These are phyloP conservation scores for Belgica antarctica DNA, from an alignment of 2,888 invertebrate species.

Conservation along the genomic window DNA sequence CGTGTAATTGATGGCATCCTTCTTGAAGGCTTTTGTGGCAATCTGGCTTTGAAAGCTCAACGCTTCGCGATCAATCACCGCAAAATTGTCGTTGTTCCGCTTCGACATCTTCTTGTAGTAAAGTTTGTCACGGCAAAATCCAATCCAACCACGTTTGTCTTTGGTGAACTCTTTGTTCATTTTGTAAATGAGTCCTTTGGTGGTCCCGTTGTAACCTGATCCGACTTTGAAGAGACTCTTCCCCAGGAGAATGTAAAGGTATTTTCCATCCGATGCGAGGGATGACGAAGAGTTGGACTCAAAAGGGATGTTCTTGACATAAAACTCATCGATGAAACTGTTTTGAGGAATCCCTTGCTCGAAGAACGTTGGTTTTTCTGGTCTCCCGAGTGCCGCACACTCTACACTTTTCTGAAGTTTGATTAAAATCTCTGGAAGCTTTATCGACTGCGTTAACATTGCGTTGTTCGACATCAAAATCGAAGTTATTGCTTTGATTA, in stretches of 20 bases:
- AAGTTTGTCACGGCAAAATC: slow-evolving; percentile 79
- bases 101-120: slow-evolving; percentile 68
- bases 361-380: slow-evolving; percentile 82
- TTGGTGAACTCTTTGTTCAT: slow-evolving; percentile 81
- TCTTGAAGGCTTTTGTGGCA: slow-evolving; percentile 26
- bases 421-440: slow-evolving; percentile 71
- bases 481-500: slow-evolving; percentile 81
- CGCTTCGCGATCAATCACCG: slow-evolving; percentile 32
- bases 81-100: slow-evolving; percentile 53
- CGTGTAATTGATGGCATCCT: slow-evolving; percentile 48
- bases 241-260: slow-evolving; percentile 80
- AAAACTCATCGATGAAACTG: slow-evolving; percentile 65
- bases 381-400: slow-evolving; percentile 80
- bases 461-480: slow-evolving; percentile 71
- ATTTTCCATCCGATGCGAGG: slow-evolving; percentile 86
- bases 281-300: slow-evolving; percentile 56
- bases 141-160: slow-evolving; percentile 78
- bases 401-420: slow-evolving; percentile 86
- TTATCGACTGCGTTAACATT: slow-evolving; percentile 27
- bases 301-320: slow-evolving; percentile 52
- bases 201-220: slow-evolving; percentile 89
- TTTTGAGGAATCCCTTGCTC: slow-evolving; percentile 81
- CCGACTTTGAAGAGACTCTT: slow-evolving; percentile 90
- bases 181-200: slow-evolving; percentile 84
- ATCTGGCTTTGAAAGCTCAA: slow-evolving; percentile 40